Evolutionary conservation across 2,113 vertebrate species (phyloP).

Genomic region (Panthera uncia): DNA sequence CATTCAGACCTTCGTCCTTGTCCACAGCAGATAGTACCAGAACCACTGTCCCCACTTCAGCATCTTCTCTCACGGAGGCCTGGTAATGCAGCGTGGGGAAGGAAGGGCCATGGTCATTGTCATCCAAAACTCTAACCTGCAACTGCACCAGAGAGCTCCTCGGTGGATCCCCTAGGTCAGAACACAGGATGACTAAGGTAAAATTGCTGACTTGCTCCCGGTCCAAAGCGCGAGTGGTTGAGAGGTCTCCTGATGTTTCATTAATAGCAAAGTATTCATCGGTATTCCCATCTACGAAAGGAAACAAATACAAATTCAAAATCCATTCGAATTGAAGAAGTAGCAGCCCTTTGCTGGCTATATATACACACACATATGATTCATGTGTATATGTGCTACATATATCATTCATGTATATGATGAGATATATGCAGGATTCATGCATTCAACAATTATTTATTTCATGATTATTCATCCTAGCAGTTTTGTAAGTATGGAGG

Average conservation of each 20-base stretch:
- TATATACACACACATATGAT: neutral
- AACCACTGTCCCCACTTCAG: constrained; percentile 85
- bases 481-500: neutral
- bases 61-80: constrained; percentile 88
- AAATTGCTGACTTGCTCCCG: constrained; percentile 90
- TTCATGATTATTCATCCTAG: neutral
- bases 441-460: neutral
- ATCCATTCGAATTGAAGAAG: neutral
- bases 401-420: neutral
- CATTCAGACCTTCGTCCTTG: constrained; percentile 89
- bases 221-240: constrained; percentile 87
- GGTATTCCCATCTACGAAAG: constrained; percentile 87
- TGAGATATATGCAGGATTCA: neutral
- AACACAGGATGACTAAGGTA: constrained; percentile 88
- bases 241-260: constrained; percentile 88
- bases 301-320: constrained; percentile 55
- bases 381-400: neutral
- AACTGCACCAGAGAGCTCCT: constrained; percentile 86
- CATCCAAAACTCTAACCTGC: constrained; percentile 89
- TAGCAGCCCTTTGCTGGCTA: neutral
- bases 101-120: constrained; percentile 92
- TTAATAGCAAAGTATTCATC: constrained; percentile 89
- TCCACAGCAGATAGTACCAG: constrained; percentile 88
- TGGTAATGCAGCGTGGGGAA: constrained; percentile 88
- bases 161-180: constrained; percentile 85